These are phyloP conservation scores for Callaeas wilsoni DNA, from an alignment of 2,113 vertebrate species.

Conservation along the genomic window DNA sequence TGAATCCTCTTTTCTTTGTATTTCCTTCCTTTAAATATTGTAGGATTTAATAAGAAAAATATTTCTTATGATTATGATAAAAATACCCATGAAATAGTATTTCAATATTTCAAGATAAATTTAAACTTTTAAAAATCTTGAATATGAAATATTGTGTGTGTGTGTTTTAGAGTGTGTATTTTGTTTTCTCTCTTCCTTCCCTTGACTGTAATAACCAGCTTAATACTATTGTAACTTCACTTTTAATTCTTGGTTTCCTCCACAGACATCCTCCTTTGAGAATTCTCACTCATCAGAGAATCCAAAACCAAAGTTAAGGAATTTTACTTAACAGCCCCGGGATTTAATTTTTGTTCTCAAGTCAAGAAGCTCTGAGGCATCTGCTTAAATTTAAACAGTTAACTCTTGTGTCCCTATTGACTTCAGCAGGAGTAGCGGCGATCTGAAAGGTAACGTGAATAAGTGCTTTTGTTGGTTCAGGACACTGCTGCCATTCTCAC, in stretches of 20 bases:
- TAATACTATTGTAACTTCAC: background rate
- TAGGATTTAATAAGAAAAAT: background rate
- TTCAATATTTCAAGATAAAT: background rate
- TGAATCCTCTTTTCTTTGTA: background rate
- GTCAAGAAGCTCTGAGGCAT: background rate
- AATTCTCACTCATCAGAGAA: background rate
- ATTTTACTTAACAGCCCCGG: background rate
- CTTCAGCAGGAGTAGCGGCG: background rate
- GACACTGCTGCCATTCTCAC: constrained; percentile 51
- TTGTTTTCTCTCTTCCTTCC: background rate
- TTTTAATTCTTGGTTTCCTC: background rate
- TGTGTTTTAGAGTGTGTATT: background rate
- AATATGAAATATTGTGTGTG: background rate
- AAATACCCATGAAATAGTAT: background rate
- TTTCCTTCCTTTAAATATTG: background rate
- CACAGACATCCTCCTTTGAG: background rate
- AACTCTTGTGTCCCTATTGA: constrained; percentile 7
- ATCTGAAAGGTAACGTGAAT: constrained; percentile 46
- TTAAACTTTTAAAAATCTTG: background rate
- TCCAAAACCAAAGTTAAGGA: background rate
- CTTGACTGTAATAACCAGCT: background rate
- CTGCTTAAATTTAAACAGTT: constrained; percentile 40
- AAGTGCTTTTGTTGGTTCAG: constrained; percentile 54
- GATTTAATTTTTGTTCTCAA: constrained; percentile 8
- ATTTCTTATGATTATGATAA: background rate